Evolutionary conservation across 1,140 invertebrate genomes (phyloP).

Genomic region (Heliconius eleuchia): DNA sequence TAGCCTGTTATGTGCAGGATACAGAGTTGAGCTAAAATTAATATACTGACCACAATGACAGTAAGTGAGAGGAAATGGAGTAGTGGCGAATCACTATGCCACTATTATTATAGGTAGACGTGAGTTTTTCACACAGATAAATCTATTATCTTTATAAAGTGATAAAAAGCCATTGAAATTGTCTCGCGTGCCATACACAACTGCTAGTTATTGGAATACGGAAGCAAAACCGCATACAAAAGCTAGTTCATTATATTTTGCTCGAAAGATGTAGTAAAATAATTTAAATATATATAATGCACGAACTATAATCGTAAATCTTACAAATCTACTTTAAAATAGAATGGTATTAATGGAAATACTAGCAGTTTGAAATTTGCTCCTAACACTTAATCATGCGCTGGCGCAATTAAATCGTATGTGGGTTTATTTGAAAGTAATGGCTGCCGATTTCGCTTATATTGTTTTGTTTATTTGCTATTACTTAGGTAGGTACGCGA

Average conservation of each 20-base stretch:
- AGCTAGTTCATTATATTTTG: background rate
- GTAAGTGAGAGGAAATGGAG: background rate
- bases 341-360: slow-evolving; percentile 8
- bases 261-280: background rate
- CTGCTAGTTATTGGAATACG: too few relatives aligned
- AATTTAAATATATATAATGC: slow-evolving; percentile 9
- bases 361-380: slow-evolving; percentile 1
- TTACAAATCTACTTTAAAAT: slow-evolving; percentile 10
- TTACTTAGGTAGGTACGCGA: background rate
- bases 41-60: too few relatives aligned
- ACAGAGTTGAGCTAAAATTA: too few relatives aligned
- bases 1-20: too few relatives aligned
- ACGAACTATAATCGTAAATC: slow-evolving; percentile 7
- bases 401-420: slow-evolving; percentile 11
- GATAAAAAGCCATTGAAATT: too few relatives aligned
- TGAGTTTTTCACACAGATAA: too few relatives aligned
- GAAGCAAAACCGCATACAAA: background rate
- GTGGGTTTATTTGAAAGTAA: slow-evolving; percentile 11
- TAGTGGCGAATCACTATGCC: background rate
- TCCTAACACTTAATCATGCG: slow-evolving; percentile 9
- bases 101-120: too few relatives aligned
- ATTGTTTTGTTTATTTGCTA: slow-evolving; percentile 2
- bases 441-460: background rate
- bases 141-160: too few relatives aligned
- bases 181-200: too few relatives aligned